Conservation (phyloP, 2,888 invertebrate species). For the Drosophila mettleri region DNA sequence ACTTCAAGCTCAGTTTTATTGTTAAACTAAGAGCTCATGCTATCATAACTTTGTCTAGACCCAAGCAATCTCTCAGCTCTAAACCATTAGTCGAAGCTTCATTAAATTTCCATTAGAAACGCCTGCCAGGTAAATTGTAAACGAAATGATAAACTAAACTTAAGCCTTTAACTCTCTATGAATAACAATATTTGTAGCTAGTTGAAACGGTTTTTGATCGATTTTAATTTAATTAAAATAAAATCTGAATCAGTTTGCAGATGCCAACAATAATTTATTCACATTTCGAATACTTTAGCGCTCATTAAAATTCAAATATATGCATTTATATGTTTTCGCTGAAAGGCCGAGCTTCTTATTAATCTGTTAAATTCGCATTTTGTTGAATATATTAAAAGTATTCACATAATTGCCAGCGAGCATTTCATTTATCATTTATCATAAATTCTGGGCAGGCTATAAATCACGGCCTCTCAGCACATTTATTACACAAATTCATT, state of each 20-base stretch:
- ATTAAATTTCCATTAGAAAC: background rate
- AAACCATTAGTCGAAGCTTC: background rate
- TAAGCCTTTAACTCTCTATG: background rate
- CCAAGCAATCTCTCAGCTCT: background rate
- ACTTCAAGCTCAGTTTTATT: background rate
- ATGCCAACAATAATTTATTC: background rate
- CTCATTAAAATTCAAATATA: conserved; percentile 16
- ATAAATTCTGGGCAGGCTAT: conserved; percentile 31
- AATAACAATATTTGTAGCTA: background rate
- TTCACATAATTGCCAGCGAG: conserved; percentile 21
- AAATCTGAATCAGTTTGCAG: background rate
- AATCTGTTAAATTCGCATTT: conserved; percentile 31
- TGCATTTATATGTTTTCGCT: conserved; percentile 2
- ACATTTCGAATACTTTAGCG: background rate
- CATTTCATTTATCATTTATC: conserved; percentile 32
- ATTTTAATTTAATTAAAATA: conserved; percentile 4
- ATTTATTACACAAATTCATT: conserved; percentile 28
- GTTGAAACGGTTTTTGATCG: background rate
- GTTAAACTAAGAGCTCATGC: background rate
- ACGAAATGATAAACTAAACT: background rate
- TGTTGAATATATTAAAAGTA: conserved; percentile 35
- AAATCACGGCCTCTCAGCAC: conserved; percentile 35
- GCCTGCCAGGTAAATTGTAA: background rate
- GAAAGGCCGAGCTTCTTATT: conserved; percentile 23
- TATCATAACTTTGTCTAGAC: background rate